Conservation (phyloP, 2,113 vertebrate species). For the Cololabis saira region DNA sequence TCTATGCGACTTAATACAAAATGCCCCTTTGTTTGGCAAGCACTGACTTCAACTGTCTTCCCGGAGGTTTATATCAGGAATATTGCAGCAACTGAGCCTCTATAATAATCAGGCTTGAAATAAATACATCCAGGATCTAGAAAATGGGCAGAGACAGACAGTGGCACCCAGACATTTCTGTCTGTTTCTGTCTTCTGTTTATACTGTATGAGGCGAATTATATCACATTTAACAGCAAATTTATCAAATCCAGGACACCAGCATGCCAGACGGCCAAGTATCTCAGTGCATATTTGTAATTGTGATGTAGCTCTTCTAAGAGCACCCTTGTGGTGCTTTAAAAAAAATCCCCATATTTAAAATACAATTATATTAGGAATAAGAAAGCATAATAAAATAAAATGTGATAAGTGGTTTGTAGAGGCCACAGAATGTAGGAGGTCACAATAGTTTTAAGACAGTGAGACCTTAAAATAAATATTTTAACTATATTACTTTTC, state of each 20-base stretch:
- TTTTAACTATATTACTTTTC: neutral
- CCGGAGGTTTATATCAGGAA: neutral
- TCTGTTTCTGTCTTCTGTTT: too few relatives aligned
- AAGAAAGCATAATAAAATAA: neutral
- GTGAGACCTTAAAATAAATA: neutral
- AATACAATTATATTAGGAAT: neutral
- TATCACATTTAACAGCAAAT: too few relatives aligned
- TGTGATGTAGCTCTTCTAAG: neutral
- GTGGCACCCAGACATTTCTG: too few relatives aligned
- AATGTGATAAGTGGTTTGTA: neutral
- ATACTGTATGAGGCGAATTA: too few relatives aligned
- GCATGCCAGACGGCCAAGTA: too few relatives aligned
- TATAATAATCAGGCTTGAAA: too few relatives aligned
- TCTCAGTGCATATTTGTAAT: neutral
- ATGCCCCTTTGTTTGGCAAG: constrained; percentile 36
- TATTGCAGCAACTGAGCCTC: neutral
- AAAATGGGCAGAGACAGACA: too few relatives aligned
- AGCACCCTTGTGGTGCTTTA: neutral
- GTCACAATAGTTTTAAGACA: neutral
- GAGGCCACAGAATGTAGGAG: neutral
- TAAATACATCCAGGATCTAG: too few relatives aligned
- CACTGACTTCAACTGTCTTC: constrained; percentile 5
- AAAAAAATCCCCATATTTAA: neutral
- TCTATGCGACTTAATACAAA: constrained; percentile 39
- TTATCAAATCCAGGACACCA: too few relatives aligned